Evolutionary conservation across 2,113 vertebrate genomes (phyloP).

Genomic region (Gorsachius goisagi): DNA sequence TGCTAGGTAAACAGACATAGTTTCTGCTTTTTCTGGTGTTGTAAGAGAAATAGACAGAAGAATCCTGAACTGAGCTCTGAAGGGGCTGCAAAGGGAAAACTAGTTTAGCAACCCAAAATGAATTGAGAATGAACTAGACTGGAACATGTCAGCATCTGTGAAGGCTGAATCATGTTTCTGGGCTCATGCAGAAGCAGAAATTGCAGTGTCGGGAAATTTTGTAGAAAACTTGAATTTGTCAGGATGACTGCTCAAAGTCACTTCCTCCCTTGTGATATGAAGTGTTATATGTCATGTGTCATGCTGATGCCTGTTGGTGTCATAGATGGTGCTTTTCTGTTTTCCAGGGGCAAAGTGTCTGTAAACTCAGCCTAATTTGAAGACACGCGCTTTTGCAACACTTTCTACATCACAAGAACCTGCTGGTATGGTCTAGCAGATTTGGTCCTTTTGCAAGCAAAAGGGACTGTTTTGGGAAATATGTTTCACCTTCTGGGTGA

Average conservation of each 20-base stretch:
- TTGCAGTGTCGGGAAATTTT: neutral
- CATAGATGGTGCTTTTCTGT: neutral
- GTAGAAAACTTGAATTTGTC: neutral
- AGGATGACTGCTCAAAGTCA: neutral
- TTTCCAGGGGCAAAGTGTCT: neutral
- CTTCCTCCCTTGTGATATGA: neutral
- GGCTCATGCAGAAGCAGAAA: neutral
- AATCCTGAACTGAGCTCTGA: neutral
- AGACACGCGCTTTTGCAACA: neutral
- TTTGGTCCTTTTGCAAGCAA: neutral
- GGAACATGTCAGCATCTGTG: constrained; percentile 7
- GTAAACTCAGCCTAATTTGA: neutral
- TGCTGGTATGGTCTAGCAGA: neutral
- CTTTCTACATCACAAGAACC: accelerated
- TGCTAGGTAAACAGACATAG: neutral
- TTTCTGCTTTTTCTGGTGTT: neutral
- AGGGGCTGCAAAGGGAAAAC: neutral
- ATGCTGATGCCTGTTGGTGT: neutral
- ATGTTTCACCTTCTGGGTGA: neutral
- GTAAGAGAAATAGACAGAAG: neutral
- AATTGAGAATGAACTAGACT: neutral
- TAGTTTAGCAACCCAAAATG: constrained; percentile 14
- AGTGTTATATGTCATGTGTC: neutral
- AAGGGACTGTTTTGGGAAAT: neutral
- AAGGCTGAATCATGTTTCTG: constrained; percentile 34